phyloP scores from a whole-genome alignment of 1,140 invertebrate genomes.

The Steinernema feltiae region DNA sequence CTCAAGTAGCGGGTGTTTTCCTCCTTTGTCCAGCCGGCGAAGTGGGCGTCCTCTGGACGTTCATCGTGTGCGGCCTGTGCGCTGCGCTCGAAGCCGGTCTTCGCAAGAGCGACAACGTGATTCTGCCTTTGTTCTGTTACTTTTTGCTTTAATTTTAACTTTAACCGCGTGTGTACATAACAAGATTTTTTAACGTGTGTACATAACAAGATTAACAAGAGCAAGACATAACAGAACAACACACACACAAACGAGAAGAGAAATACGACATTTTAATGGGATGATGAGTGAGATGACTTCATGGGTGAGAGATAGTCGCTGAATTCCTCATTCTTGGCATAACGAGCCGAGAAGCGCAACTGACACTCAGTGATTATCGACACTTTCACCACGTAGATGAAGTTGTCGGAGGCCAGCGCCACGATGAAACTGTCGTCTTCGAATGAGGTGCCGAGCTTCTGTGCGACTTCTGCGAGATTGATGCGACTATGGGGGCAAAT shows the following conservation, averaged over 20 bases:
- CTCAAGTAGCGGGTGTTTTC: slow-evolving; percentile 29
- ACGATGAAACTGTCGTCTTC: neutral
- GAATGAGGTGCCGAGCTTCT: neutral
- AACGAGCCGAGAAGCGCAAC: neutral
- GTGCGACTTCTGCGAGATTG: neutral
- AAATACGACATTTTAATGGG: no score
- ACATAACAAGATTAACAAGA: no score
- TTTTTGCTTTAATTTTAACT: slow-evolving; percentile 29
- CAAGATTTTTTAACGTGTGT: no score
- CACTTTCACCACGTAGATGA: neutral
- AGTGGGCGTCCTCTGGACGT: slow-evolving; percentile 23
- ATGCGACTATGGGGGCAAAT: neutral
- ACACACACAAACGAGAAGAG: no score
- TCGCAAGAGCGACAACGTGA: slow-evolving; percentile 34
- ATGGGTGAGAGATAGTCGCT: neutral
- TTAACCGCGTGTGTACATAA: neutral
- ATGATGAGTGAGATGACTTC: neutral
- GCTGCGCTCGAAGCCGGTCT: slow-evolving; percentile 42
- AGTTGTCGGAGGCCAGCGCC: neutral
- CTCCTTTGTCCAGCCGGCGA: neutral
- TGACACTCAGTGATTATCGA: neutral
- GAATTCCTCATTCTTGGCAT: neutral
- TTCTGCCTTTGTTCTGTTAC: slow-evolving; percentile 33
- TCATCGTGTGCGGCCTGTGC: slow-evolving; percentile 21
- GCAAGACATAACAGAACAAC: no score